Percentiles rank a stretch among this genome's conserved stretches.
Conservation (phyloP, 2,797 vertebrate genomes). For the Pangasius mekongensis region DNA sequence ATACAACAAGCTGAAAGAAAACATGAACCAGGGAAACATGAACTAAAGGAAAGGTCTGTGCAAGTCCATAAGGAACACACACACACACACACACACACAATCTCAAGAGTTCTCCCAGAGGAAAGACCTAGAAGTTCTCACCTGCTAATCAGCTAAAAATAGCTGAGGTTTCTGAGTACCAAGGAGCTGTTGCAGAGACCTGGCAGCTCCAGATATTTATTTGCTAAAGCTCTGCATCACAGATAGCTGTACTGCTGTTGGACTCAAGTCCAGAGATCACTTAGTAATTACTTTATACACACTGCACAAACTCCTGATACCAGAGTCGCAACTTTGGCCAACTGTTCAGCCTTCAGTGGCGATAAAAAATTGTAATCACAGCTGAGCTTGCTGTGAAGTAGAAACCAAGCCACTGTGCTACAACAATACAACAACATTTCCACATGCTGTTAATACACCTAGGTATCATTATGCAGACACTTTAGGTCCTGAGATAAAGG, state of each 20-base stretch:
- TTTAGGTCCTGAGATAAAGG: neutral
- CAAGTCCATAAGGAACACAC: constrained; percentile 3
- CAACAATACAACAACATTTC: neutral
- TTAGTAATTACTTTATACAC: constrained; percentile 55
- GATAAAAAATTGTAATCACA: neutral
- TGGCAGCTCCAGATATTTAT: constrained; percentile 54
- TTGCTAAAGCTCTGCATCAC: constrained; percentile 37
- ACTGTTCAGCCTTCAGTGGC: neutral
- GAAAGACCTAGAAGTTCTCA: neutral
- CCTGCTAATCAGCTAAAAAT: constrained; percentile 36
- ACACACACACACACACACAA: neutral
- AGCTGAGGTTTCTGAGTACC: constrained; percentile 30
- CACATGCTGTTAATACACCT: neutral
- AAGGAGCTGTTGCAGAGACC: constrained; percentile 16
- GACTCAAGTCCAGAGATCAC: constrained; percentile 64
- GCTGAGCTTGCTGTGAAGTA: neutral
- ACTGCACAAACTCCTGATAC: constrained; percentile 8
- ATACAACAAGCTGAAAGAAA: neutral
- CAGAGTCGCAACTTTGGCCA: neutral
- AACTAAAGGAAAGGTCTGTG: neutral
- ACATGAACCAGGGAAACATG: neutral
- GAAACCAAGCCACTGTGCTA: neutral
- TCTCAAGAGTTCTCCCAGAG: constrained; percentile 8
- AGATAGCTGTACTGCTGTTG: constrained; percentile 48
- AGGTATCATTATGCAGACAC: neutral